Conservation (phyloP, 2,888 invertebrate species). For the Caenorhabditis sulstoni region DNA sequence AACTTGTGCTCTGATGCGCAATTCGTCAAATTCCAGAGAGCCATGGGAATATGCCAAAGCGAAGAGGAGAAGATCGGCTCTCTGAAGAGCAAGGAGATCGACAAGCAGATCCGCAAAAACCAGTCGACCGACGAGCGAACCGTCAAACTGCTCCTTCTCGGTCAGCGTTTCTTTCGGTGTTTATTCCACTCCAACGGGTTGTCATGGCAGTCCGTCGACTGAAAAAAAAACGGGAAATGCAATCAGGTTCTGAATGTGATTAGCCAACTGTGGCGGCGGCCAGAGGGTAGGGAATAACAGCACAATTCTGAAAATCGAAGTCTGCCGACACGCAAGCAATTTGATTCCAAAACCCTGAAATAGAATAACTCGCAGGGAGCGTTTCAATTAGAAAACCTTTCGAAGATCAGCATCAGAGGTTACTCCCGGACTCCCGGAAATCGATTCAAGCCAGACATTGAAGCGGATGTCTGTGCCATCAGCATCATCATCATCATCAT, state of each 20-base stretch:
- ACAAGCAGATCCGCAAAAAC: slow-evolving; percentile 72
- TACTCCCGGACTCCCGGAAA: too few species aligned
- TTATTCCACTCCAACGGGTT: not conserved
- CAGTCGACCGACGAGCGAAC: slow-evolving; percentile 72
- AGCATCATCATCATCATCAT: too few species aligned
- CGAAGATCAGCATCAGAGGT: too few species aligned
- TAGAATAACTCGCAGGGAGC: too few species aligned
- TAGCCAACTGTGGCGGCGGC: too few species aligned
- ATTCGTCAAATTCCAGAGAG: slow-evolving; percentile 28
- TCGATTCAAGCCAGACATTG: too few species aligned
- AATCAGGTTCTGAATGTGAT: not conserved
- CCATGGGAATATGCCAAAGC: slow-evolving; percentile 79
- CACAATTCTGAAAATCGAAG: too few species aligned
- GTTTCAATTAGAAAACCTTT: too few species aligned
- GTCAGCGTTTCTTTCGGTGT: slow-evolving; percentile 68
- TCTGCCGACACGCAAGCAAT: not conserved
- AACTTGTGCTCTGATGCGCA: slow-evolving; percentile 1
- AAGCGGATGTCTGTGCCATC: too few species aligned
- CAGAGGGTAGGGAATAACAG: too few species aligned
- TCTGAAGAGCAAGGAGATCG: slow-evolving; percentile 72
- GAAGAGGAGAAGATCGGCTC: slow-evolving; percentile 76
- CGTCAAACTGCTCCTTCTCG: slow-evolving; percentile 77
- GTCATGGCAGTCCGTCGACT: not conserved
- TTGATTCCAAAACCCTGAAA: not conserved
- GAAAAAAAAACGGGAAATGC: not conserved